Evolutionary conservation across 2,113 vertebrate genomes (phyloP), one percentile per base, ranked within the genome.

Genomic region (Sinocyclocheilus maitianheensis): DNA sequence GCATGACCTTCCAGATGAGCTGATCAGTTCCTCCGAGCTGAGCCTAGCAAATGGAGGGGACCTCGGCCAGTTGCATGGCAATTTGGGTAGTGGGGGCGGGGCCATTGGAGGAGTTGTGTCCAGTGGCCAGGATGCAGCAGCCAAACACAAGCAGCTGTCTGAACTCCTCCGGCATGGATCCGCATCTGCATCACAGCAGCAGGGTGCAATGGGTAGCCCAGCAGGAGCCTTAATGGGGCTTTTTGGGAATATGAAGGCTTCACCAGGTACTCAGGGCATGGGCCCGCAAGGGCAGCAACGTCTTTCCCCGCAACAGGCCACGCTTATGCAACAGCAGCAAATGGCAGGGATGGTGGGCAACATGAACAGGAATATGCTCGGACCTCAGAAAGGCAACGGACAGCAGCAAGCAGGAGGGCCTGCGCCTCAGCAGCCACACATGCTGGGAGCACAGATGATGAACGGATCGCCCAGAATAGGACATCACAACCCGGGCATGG

Each of bases 101-200:
- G 93, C 91, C 80, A 90, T 92, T 34, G 92, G 89, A 72, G 93
- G 91, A 81, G 91, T 89, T 37, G 85, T 89, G 6, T 83, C 87
- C 5, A 90, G 90, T 46, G 93, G 91, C 16, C 98, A 97, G 93
- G 98, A 99, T 92, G 98, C 97, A 85, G 98, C 97, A 85, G 97
- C 98, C 91, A 99, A 99, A 94, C 98, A 99, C 93, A 99, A 99
- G 94, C 98, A 99, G 89, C 95, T 99, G 55, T 99, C 98, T 13
- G 98, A 99, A 93, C 95, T 99, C 89, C 90, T 99, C 60, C 96
- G 97, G 71, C 96, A 97, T 77, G 96, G 97, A 88, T 92, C 90
- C 90, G 95, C 96, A 91, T 94, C 94, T 58, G 67, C 92, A 9
- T 77, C 87, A 43, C 94, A 93, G 48, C 98, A 96, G 91, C 97